phyloP scores from a whole-genome alignment of 2,113 vertebrate genomes.

The Nothobranchius kuhntae region DNA sequence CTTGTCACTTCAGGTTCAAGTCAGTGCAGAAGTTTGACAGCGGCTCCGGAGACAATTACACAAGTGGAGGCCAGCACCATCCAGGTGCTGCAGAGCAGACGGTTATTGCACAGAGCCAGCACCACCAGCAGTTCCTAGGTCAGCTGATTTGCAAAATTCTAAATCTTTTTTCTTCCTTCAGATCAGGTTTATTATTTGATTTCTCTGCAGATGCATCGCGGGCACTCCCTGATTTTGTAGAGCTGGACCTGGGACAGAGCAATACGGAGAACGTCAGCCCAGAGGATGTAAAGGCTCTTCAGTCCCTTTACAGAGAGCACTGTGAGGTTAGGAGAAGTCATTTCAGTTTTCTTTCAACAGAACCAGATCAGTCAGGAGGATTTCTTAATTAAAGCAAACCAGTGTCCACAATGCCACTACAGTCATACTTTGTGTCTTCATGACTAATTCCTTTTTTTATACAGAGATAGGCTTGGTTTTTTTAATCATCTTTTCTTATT shows the following conservation, averaged over 20 bases:
- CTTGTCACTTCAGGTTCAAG: conserved; percentile 81
- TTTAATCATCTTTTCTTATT: no score
- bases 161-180: neutral
- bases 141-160: conserved; percentile 38
- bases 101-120: conserved; percentile 91
- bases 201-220: conserved; percentile 85
- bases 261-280: conserved; percentile 82
- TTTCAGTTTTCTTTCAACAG: conserved; percentile 3
- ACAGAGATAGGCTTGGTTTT: no score
- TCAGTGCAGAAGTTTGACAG: conserved; percentile 89
- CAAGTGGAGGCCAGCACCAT: conserved; percentile 80
- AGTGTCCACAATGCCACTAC: neutral
- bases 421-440: neutral
- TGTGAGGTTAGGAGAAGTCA: conserved; percentile 86
- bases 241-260: conserved; percentile 83
- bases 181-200: neutral
- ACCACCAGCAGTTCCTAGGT: conserved; percentile 98
- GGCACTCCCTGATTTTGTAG: conserved; percentile 91
- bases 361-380: neutral
- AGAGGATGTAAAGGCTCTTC: conserved; percentile 89
- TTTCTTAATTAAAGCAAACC: conserved; percentile 6
- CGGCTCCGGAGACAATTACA: conserved; percentile 81
- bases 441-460: no score
- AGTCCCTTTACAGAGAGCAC: conserved; percentile 92
- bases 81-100: conserved; percentile 86